Base-by-base conservation (phyloP, 2,888 invertebrate genomes). In the Monochamus alternatus region DNA sequence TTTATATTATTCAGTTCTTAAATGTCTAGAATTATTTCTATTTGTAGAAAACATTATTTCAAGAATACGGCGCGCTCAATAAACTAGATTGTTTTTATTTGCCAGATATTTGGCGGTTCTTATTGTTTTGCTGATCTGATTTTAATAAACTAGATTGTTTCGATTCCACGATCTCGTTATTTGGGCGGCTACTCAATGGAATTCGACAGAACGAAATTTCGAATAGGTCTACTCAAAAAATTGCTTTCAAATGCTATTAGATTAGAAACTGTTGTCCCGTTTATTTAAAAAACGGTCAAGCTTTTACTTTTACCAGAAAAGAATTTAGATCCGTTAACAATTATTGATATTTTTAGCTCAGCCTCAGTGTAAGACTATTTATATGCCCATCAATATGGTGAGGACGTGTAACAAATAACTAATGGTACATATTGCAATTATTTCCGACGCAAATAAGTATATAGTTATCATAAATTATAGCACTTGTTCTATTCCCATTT, bases 201-300 rank as follows among this genome's bases (percentile, higher is more conserved):
- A 68, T 68, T 38, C 58, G 43, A 68, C 58, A 38, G 43, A 43
- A 52, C 7, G 68, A 68, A 59, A 59, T 58, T 55, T 58, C 38
- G 58, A 14, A 22, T 32, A 55, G 68, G 58, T 58, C 10, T 43
- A 52, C n/a, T 58, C 68, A 68, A 68, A 68, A 67, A 68, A 67
- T n/a, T 32, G 63, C 68, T 68, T 68, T 68, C 58, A 43, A 68
- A 58, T 59, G 12, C 68, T 68, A 68, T 58, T 58, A 58, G 14
- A 68, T 32, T 68, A 58, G 68, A 68, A 67, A 59, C 59, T 32
- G 58, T 68, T 43, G 68, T 14, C 51, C 65, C 51, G 65, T 65
- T 65, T 51, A 22, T 30, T 51, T 31, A 38, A 31, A 65, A 65
- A 65, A 65, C 51, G 65, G 51, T 51, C 38, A 43, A 38, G 58